A percentile compares a stretch with the other conserved stretches of the same genome.
Evolutionary conservation across 2,888 invertebrate genomes (phyloP).

Genomic region (Ennomos erosarius): DNA sequence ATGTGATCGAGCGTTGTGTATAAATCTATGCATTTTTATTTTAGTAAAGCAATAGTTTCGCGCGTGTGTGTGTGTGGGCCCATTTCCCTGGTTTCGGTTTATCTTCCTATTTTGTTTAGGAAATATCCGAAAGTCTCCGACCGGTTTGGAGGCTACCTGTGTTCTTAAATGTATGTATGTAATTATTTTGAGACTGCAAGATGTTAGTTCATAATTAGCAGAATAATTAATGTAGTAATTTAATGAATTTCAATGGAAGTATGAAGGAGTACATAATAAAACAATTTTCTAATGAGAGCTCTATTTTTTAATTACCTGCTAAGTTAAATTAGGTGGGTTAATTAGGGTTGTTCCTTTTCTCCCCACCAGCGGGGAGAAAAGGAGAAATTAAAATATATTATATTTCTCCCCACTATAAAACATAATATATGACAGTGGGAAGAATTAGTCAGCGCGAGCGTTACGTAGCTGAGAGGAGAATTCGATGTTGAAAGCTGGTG

Average conservation of each 20-base stretch:
- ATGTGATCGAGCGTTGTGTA: constrained; percentile 61
- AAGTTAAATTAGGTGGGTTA: constrained; percentile 3
- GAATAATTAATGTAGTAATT: constrained; percentile 78
- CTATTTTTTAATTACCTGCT: constrained; percentile 52
- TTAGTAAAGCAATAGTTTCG: constrained; percentile 64
- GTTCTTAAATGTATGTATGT: constrained; percentile 75
- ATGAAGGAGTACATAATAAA: constrained; percentile 79
- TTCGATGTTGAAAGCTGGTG: constrained; percentile 68
- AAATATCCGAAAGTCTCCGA: constrained; percentile 58
- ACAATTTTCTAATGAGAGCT: constrained; percentile 71
- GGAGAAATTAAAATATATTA: too few relatives aligned
- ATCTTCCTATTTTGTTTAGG: constrained; percentile 52
- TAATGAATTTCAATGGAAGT: constrained; percentile 73
- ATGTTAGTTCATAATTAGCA: constrained; percentile 82
- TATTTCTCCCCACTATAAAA: too few relatives aligned
- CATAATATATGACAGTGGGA: too few relatives aligned
- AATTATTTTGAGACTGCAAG: constrained; percentile 83
- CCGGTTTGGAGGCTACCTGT: constrained; percentile 72
- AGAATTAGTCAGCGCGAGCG: constrained; percentile 57
- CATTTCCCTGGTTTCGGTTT: constrained; percentile 52
- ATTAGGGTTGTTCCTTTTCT: too few relatives aligned
- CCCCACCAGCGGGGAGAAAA: too few relatives aligned
- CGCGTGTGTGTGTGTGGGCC: constrained; percentile 51
- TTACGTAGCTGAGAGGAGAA: constrained; percentile 58
- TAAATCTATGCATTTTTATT: constrained; percentile 79